phyloP scores from a whole-genome alignment of 2,113 vertebrate genomes.

The Pangasianodon gigas region DNA sequence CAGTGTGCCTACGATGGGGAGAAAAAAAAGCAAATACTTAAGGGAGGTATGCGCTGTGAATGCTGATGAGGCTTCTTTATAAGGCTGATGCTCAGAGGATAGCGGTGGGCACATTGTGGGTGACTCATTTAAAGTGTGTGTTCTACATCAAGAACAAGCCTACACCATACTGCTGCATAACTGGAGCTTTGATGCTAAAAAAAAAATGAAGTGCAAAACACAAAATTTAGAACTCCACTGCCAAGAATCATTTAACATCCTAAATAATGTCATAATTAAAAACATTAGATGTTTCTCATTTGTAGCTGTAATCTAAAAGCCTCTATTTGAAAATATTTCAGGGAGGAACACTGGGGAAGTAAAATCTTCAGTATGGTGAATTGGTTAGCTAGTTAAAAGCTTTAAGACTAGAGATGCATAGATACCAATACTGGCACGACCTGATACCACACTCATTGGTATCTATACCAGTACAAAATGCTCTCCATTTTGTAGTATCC shows the following conservation, averaged over 20 bases:
- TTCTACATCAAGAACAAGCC: conserved; percentile 17
- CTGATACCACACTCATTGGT: neutral
- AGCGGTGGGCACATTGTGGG: conserved; percentile 67
- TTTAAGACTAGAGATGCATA: neutral
- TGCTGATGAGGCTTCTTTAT: conserved; percentile 71
- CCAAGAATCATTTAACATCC: conserved; percentile 2
- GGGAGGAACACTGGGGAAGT: neutral
- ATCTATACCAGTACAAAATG: neutral
- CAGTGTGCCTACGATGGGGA: conserved; percentile 44
- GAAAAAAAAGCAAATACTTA: conserved; percentile 58
- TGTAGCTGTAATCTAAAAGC: neutral
- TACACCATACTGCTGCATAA: conserved; percentile 15
- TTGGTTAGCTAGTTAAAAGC: neutral
- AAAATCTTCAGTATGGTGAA: neutral
- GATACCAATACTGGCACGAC: neutral
- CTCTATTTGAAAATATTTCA: neutral
- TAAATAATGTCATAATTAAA: neutral
- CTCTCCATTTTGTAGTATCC: neutral
- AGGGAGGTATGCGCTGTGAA: conserved; percentile 65
- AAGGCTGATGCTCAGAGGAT: conserved; percentile 57
- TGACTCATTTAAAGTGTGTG: conserved; percentile 34
- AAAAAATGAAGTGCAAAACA: neutral
- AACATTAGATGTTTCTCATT: neutral
- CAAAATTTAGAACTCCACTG: neutral
- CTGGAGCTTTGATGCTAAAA: neutral